phyloP scores from a whole-genome alignment of 2,113 vertebrate species.

The Odocoileus virginianus region DNA sequence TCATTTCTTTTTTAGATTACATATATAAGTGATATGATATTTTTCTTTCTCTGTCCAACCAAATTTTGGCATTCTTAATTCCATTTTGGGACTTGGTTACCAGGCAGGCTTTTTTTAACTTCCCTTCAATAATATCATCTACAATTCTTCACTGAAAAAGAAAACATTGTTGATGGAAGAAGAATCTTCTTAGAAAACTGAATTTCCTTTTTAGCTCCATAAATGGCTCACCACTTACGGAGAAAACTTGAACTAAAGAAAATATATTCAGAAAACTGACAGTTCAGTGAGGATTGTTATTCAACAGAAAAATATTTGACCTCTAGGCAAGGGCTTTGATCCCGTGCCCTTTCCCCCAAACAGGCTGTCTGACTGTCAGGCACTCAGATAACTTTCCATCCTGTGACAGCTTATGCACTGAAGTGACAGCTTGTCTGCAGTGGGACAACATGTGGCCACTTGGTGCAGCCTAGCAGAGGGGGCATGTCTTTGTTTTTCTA shows the following conservation, averaged over 20 bases:
- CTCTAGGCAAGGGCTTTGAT: conserved; percentile 34
- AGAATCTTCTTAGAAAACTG: background rate
- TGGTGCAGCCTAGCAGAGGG: background rate
- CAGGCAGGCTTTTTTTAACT: conserved; percentile 33
- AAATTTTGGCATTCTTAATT: conserved; percentile 53
- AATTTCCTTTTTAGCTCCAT: background rate
- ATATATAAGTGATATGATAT: background rate
- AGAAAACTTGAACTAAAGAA: conserved; percentile 50
- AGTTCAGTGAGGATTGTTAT: conserved; percentile 23
- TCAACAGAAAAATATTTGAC: conserved; percentile 44
- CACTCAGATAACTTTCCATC: background rate
- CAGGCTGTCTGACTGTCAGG: conserved; percentile 48
- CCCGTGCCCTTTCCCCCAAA: background rate
- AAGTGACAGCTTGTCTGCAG: conserved; percentile 26
- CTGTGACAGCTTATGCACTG: conserved; percentile 32
- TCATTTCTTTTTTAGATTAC: background rate
- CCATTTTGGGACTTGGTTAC: conserved; percentile 38
- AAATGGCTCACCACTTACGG: background rate
- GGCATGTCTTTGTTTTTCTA: background rate
- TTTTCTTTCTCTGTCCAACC: background rate
- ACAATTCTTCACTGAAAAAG: background rate
- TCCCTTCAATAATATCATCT: conserved; percentile 21
- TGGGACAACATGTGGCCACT: conserved; percentile 1
- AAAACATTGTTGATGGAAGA: background rate
- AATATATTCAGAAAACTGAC: conserved; percentile 29